phyloP scores from a whole-genome alignment of 2,888 invertebrate species.

The Lepetodrilus schrolli region DNA sequence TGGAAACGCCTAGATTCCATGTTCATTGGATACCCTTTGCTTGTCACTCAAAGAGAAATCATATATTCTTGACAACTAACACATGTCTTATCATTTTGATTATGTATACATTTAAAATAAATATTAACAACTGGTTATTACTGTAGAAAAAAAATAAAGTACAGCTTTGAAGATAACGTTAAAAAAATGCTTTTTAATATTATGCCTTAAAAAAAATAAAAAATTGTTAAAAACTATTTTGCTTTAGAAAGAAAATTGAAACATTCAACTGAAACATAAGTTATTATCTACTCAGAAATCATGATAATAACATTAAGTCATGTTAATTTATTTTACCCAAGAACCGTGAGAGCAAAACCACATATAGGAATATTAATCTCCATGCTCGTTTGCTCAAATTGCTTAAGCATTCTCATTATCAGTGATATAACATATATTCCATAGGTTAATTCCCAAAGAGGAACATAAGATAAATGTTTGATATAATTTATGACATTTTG shows the following conservation, averaged over 20 bases:
- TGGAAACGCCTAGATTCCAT: neutral
- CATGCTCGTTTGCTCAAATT: too few species aligned
- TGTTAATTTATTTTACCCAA: neutral
- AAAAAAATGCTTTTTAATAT: too few species aligned
- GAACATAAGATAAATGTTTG: conserved; percentile 7
- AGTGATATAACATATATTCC: neutral
- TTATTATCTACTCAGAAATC: neutral
- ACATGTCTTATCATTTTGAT: neutral
- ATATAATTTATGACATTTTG: conserved; percentile 23
- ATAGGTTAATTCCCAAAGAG: neutral
- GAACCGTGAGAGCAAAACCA: too few species aligned
- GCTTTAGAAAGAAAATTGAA: too few species aligned
- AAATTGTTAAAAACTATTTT: too few species aligned
- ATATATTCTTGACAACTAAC: neutral
- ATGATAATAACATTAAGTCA: neutral
- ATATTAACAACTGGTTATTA: too few species aligned
- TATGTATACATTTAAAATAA: too few species aligned
- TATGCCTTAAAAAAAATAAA: too few species aligned
- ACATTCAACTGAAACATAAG: too few species aligned
- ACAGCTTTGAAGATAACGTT: neutral
- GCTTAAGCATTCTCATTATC: too few species aligned
- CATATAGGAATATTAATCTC: too few species aligned
- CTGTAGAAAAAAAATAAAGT: neutral
- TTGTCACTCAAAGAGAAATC: neutral
- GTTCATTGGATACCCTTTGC: neutral